These are phyloP conservation scores for Galbula dea DNA, from an alignment of 2,113 vertebrate genomes.

Conservation along the genomic window DNA sequence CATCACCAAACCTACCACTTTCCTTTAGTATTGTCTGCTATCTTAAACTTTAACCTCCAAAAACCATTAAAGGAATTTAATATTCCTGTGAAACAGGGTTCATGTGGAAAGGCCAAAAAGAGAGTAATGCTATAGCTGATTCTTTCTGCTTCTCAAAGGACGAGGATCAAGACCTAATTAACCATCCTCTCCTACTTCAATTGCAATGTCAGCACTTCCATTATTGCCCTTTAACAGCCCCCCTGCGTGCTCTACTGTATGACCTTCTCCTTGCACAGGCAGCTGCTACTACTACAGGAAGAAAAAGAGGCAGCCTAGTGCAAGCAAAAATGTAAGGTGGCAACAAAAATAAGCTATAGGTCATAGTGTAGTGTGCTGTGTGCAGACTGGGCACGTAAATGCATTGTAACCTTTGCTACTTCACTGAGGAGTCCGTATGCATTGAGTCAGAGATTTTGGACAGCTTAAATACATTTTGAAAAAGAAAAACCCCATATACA, in stretches of 20 bases:
- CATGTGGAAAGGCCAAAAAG: not conserved
- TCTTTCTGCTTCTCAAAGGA: not conserved
- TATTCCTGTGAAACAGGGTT: not conserved
- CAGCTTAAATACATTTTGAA: not conserved
- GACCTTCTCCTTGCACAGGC: not conserved
- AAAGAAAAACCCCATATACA: not conserved
- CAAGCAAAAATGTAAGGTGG: not conserved
- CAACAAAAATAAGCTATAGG: not conserved
- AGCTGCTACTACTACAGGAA: not conserved
- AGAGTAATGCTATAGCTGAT: not conserved
- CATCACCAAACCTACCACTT: not conserved
- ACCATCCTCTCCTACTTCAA: not conserved
- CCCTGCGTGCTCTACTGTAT: not conserved
- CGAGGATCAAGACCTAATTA: not conserved
- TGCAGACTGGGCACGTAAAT: not conserved
- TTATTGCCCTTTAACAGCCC: not conserved
- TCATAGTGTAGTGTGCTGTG: not conserved
- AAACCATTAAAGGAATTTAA: not conserved
- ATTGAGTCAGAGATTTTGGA: not conserved
- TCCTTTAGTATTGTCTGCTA: not conserved
- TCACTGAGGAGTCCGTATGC: not conserved
- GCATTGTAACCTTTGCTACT: not conserved
- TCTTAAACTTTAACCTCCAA: not conserved
- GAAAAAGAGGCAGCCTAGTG: not conserved
- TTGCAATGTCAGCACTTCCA: not conserved